Evolutionary conservation across 2,113 vertebrate genomes (phyloP).

Genomic region (Serilophus lunatus): DNA sequence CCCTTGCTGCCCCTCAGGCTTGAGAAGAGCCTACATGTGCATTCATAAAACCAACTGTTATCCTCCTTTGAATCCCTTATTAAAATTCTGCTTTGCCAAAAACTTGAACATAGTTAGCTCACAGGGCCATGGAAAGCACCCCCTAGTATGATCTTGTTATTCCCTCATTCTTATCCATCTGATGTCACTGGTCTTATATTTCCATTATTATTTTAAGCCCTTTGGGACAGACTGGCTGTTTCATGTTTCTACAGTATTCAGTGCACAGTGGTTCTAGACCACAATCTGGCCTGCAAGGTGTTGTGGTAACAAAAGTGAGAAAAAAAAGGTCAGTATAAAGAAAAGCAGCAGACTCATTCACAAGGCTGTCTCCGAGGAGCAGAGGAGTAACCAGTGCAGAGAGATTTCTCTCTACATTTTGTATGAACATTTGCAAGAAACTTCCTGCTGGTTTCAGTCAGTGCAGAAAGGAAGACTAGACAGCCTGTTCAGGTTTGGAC

Average conservation of each 20-base stretch:
- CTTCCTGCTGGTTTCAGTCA: constrained; percentile 10
- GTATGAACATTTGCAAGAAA: background rate
- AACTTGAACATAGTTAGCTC: constrained; percentile 2
- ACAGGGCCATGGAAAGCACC: background rate
- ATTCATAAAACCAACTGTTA: constrained; percentile 64
- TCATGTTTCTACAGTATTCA: background rate
- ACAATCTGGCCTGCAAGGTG: background rate
- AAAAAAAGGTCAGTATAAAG: background rate
- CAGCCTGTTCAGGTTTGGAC: constrained; percentile 30
- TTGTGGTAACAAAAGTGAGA: background rate
- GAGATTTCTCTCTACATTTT: background rate
- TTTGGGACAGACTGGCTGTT: background rate
- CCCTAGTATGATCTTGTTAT: background rate
- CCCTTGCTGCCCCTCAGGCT: constrained; percentile 57
- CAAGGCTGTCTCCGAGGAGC: background rate
- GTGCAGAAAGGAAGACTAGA: constrained; percentile 40
- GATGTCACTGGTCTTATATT: background rate
- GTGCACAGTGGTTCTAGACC: background rate
- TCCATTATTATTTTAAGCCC: background rate
- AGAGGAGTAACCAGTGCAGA: background rate
- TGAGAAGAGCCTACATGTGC: constrained; percentile 44
- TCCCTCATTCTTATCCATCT: background rate
- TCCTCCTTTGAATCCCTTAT: constrained; percentile 51
- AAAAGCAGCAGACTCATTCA: background rate
- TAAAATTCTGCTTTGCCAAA: constrained; percentile 58